Base-by-base conservation (phyloP, 2,888 invertebrate species). In the Eilema griseolum region DNA sequence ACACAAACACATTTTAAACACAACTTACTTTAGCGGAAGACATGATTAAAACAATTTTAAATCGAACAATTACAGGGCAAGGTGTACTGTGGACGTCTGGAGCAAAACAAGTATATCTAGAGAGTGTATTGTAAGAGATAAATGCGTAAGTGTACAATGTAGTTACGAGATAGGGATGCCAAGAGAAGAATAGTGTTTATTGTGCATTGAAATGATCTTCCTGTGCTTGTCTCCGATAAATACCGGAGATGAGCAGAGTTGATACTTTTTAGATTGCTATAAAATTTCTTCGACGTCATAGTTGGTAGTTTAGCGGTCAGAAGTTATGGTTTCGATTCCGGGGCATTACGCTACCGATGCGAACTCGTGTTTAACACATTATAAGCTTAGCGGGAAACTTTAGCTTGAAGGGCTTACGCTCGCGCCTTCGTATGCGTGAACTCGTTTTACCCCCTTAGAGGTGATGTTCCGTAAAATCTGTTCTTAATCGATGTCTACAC, bases 101-200 rank as follows among this genome's bases (percentile, higher is more conserved):
- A 60, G 70, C 57, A 61, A 77, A 82, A 80, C 78, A 78, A 75
- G 64, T 67, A 74, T 80, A 76, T 76, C 76, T 46, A 24, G 41
- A 31, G 62, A 73, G 69, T 76, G 76, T 12, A 31, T 26, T 52
- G 65, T 67, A 8, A 7, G 31, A 72, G 81, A 79, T 81, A 71
- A 67, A 67, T 67, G 60, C 24, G 56, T 26, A 24, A 56, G 23
- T 60, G 20, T 28, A n/a, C 33, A 26, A 20, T 26, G 26, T 28
- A 61, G 8, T 63, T 31, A 26, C 26, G 14, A 41, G 31, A 33
- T 60, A 52, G 31, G 23, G 23, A 60, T 69, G 64, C 37, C 26
- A 23, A 33, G 24, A 0, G 26, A 20, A 37, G 59, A 41, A 41
- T 41, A 8, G 7, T 37, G 31, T 1, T n/a, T 64, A 28, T 41